Evolutionary conservation across 2,797 vertebrate species (phyloP).

Genomic region (Petrocephalus sullivani): DNA sequence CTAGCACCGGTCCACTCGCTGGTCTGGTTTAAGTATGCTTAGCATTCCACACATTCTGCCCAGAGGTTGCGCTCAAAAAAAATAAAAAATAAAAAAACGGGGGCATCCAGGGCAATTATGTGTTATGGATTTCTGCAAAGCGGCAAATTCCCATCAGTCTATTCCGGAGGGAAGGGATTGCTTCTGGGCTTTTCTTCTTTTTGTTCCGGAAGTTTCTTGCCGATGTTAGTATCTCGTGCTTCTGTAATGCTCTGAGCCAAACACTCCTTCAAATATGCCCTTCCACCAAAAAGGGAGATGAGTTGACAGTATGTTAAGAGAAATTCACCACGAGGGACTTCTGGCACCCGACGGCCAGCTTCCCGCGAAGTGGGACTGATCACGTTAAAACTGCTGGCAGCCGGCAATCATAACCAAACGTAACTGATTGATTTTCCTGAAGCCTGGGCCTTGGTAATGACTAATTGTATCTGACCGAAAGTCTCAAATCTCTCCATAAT

Average conservation of each 20-base stretch:
- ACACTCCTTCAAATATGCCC: neutral
- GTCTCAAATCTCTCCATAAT: neutral
- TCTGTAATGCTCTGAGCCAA: neutral
- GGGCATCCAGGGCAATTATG: slow-evolving; percentile 5
- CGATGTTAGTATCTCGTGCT: neutral
- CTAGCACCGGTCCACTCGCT: neutral
- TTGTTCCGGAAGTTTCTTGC: neutral
- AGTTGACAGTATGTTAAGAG: neutral
- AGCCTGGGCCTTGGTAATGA: neutral
- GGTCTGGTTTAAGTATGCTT: neutral
- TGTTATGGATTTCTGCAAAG: slow-evolving; percentile 4
- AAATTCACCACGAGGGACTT: neutral
- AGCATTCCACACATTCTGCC: slow-evolving; percentile 20
- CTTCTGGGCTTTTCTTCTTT: neutral
- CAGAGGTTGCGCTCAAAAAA: neutral
- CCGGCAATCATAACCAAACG: neutral
- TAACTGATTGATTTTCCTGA: slow-evolving; percentile 12
- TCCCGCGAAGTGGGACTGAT: neutral
- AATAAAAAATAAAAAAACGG: neutral
- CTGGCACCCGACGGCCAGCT: neutral
- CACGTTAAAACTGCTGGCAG: neutral
- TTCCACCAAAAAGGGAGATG: neutral
- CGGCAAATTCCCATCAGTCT: neutral
- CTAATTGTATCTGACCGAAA: neutral
- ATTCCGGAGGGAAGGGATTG: neutral